Conservation (phyloP, 2,888 invertebrate genomes). For the Drosophila quinaria region DNA sequence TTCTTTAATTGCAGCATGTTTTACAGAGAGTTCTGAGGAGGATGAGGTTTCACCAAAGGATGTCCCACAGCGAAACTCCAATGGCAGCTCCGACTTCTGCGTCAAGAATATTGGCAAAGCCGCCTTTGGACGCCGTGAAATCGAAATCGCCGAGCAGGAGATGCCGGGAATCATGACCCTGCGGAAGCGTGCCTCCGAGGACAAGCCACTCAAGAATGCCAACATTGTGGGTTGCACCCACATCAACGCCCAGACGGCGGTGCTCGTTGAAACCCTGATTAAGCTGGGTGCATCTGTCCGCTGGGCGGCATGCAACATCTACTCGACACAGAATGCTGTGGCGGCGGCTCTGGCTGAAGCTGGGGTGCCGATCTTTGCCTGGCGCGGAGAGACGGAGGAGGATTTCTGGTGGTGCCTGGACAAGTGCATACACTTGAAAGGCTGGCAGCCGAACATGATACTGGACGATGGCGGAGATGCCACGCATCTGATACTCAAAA, state of each 20-base stretch:
- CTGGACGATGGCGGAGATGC: constrained; percentile 98
- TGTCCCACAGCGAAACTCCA: constrained; percentile 94
- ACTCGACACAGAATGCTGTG: constrained; percentile 98
- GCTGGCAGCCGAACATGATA: constrained; percentile 99
- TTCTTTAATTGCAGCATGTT: constrained; percentile 62
- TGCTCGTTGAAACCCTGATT: constrained; percentile 94
- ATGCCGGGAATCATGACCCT: constrained; percentile 99
- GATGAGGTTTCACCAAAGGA: constrained; percentile 96
- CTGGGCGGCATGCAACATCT: constrained; percentile 99
- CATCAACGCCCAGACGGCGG: constrained; percentile 98
- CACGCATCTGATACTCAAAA: constrained; percentile 97
- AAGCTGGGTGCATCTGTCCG: constrained; percentile 95
- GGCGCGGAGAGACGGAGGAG: constrained; percentile 98
- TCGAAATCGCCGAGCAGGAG: constrained; percentile 99
- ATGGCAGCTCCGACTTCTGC: constrained; percentile 94
- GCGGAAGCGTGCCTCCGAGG: constrained; percentile 94
- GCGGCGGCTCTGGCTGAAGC: constrained; percentile 97
- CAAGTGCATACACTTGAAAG: constrained; percentile 93
- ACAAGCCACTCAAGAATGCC: constrained; percentile 96
- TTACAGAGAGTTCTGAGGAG: constrained; percentile 93
- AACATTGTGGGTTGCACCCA: constrained; percentile 98
- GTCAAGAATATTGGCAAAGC: constrained; percentile 94
- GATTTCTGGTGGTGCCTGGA: constrained; percentile 99
- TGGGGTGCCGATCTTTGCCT: constrained; percentile 95
- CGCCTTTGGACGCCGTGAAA: constrained; percentile 96